Evolutionary conservation across 2,797 vertebrate species (phyloP).

Genomic region (Pipistrellus nathusii): DNA sequence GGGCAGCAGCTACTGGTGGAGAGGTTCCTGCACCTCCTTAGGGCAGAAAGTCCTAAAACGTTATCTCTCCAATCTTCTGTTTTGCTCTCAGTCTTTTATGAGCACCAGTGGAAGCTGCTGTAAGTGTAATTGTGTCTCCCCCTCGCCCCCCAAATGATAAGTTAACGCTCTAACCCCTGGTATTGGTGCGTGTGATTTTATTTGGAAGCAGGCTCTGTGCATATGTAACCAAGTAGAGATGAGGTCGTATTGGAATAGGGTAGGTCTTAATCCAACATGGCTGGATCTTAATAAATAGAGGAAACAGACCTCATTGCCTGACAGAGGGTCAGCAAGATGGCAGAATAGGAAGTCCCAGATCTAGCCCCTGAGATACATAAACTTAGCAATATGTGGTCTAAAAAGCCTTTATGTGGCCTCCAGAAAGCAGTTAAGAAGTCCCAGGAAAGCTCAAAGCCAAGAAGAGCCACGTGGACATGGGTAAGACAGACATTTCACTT

Average conservation of each 20-base stretch:
- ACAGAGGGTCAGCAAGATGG: not conserved
- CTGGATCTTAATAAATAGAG: not conserved
- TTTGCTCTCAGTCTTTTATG: not conserved
- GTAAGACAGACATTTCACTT: not conserved
- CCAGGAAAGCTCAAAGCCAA: not conserved
- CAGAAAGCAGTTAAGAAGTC: not conserved
- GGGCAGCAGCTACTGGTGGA: not conserved
- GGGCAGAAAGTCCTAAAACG: not conserved
- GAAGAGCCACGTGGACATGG: not conserved
- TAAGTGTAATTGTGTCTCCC: not conserved
- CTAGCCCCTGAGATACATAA: not conserved
- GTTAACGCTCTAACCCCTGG: not conserved
- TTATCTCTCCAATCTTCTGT: not conserved
- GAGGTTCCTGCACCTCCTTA: not conserved
- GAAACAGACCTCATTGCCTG: not conserved
- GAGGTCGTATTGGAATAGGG: not conserved
- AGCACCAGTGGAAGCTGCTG: not conserved
- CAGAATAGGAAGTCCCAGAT: not conserved
- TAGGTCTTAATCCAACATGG: not conserved
- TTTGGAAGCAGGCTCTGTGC: not conserved
- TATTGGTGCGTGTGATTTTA: not conserved
- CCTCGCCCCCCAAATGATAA: not conserved
- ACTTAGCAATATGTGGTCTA: not conserved
- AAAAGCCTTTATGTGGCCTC: not conserved
- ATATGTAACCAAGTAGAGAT: not conserved